phyloP scores from a whole-genome alignment of 2,888 invertebrate genomes.

The Lithosia quadra region DNA sequence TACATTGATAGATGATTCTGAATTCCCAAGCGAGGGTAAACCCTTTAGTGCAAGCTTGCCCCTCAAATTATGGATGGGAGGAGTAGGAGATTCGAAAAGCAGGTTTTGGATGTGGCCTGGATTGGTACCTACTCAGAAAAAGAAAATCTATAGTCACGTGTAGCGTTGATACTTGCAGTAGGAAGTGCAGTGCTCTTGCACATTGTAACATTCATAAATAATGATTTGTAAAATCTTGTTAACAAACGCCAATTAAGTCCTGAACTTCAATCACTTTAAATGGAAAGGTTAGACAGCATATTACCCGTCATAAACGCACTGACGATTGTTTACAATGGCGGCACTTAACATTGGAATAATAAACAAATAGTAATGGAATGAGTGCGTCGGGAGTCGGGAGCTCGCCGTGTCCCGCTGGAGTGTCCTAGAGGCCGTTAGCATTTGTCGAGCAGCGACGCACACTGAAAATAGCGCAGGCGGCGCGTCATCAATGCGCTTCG shows the following conservation, averaged over 20 bases:
- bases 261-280: slow-evolving; percentile 30
- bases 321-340: slow-evolving; percentile 32
- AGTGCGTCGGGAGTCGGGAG: slow-evolving; percentile 35
- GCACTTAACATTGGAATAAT: slow-evolving; percentile 38
- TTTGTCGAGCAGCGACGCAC: slow-evolving; percentile 81
- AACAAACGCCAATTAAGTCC: slow-evolving; percentile 20
- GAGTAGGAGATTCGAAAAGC: too few species aligned
- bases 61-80: too few species aligned
- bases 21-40: too few species aligned
- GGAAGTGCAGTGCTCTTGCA: not conserved
- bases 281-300: slow-evolving; percentile 29
- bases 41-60: too few species aligned
- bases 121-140: too few species aligned
- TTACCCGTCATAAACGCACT: slow-evolving; percentile 30
- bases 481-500: slow-evolving; percentile 81
- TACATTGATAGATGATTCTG: too few species aligned
- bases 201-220: slow-evolving; percentile 14
- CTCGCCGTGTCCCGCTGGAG: slow-evolving; percentile 66
- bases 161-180: too few species aligned
- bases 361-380: slow-evolving; percentile 47
- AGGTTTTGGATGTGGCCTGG: too few species aligned
- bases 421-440: slow-evolving; percentile 86
- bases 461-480: slow-evolving; percentile 80
- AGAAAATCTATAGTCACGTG: too few species aligned
- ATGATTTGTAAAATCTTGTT: slow-evolving; percentile 23